Evolutionary conservation across 2,113 vertebrate species (phyloP).

Genomic region (Triplophysa dalaica): DNA sequence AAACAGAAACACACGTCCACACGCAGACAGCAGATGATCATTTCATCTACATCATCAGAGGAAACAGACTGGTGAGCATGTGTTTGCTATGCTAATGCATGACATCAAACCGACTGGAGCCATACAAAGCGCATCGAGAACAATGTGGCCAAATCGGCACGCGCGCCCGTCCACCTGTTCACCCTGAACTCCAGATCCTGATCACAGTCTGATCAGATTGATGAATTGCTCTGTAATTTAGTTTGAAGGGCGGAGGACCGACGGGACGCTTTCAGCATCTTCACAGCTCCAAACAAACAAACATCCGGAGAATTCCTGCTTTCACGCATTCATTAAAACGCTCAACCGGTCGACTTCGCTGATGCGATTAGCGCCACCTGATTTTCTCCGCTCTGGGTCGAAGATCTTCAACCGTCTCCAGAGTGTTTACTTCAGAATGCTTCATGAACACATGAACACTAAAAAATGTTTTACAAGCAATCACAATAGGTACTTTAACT

Average conservation of each 20-base stretch:
- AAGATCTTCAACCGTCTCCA: background rate
- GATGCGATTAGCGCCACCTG: background rate
- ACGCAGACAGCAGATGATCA: constrained; percentile 51
- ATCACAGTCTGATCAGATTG: constrained; percentile 23
- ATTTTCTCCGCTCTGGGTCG: background rate
- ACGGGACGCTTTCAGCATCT: background rate
- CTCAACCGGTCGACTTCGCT: background rate
- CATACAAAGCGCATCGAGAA: constrained; percentile 16
- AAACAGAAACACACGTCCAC: constrained; percentile 41
- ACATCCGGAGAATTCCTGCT: background rate
- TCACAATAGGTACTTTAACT: no score
- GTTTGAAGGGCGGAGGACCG: constrained; percentile 12
- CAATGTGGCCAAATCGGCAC: background rate
- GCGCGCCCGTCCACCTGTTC: background rate
- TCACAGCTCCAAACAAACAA: background rate
- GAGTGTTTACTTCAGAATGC: constrained; percentile 4
- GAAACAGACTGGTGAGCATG: constrained; percentile 6
- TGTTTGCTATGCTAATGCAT: constrained; percentile 35
- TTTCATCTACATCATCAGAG: constrained; percentile 13
- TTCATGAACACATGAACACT: no score
- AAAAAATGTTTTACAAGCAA: background rate
- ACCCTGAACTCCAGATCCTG: background rate
- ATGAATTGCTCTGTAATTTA: constrained; percentile 29
- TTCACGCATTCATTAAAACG: background rate
- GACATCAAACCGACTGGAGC: constrained; percentile 21